Percentiles rank a stretch among this genome's conserved stretches.
Conservation (phyloP, 2,888 invertebrate genomes). For the Stenolophus ochropezus region DNA sequence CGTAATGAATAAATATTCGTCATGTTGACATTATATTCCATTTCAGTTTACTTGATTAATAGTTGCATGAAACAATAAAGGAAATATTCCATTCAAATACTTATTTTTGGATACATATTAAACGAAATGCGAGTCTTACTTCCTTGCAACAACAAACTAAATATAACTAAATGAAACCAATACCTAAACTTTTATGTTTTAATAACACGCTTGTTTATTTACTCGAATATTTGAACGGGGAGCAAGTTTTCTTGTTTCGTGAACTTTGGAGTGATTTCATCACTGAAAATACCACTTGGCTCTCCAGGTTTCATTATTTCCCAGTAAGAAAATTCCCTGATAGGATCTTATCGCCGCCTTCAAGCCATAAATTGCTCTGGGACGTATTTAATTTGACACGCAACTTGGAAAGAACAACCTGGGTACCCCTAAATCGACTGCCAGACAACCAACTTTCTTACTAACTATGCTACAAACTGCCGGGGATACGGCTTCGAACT, state of each 20-base stretch:
- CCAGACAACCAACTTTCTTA: background rate
- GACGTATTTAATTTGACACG: constrained; percentile 35
- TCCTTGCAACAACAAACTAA: background rate
- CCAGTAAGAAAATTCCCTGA: constrained; percentile 27
- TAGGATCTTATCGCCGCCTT: constrained; percentile 15
- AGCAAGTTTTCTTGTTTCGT: background rate
- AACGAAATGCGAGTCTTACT: background rate
- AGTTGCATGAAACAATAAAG: constrained; percentile 8
- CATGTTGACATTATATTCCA: constrained; percentile 30
- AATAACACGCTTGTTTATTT: background rate
- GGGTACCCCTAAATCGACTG: background rate
- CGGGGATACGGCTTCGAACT: background rate
- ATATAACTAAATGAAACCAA: background rate
- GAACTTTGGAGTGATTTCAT: background rate
- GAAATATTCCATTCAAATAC: constrained; percentile 4
- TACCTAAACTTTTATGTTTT: background rate
- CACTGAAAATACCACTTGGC: constrained; percentile 17
- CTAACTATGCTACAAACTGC: background rate
- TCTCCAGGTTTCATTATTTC: constrained; percentile 26
- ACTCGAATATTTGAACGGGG: background rate
- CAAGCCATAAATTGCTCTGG: constrained; percentile 3
- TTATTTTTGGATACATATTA: constrained; percentile 8
- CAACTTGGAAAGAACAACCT: constrained; percentile 35
- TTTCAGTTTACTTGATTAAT: constrained; percentile 30
- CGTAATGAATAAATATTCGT: constrained; percentile 15